A percentile compares a stretch with the other conserved stretches of the same genome.
Conservation (phyloP, 2,113 vertebrate genomes). For the Microtus montanus region DNA sequence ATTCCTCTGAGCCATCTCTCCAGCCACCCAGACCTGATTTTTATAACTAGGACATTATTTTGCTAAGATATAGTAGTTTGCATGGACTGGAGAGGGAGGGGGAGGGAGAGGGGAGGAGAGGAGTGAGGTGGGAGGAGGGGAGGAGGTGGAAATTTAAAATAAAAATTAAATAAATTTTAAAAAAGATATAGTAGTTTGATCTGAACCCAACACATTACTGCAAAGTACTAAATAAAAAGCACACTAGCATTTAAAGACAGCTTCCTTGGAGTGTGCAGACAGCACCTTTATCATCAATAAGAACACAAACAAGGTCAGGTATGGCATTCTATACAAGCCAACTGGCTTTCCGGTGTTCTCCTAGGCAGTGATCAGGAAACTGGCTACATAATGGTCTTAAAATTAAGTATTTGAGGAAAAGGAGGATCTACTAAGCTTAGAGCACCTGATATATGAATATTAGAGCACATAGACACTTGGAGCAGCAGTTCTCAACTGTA, state of each 20-base stretch:
- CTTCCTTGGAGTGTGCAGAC: neutral
- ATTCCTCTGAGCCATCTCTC: no score
- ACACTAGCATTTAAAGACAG: neutral
- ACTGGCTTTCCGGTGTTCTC: neutral
- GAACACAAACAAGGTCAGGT: neutral
- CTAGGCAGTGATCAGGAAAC: neutral
- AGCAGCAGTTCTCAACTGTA: neutral
- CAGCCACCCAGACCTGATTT: neutral
- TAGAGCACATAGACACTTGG: constrained; percentile 27
- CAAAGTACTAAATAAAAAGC: constrained; percentile 29
- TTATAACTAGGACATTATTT: constrained; percentile 23
- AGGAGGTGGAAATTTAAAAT: no score
- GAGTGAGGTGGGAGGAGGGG: no score
- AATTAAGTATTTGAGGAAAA: constrained; percentile 33
- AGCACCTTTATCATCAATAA: neutral
- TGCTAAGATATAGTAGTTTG: neutral
- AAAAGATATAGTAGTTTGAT: neutral
- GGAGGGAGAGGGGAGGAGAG: no score
- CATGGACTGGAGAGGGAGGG: no score
- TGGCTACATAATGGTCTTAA: neutral
- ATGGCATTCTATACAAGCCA: neutral
- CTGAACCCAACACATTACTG: neutral
- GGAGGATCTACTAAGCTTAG: neutral
- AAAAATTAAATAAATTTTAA: no score
- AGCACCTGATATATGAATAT: neutral